Conservation (phyloP, 2,888 invertebrate species). For the Oxycera nigricornis region DNA sequence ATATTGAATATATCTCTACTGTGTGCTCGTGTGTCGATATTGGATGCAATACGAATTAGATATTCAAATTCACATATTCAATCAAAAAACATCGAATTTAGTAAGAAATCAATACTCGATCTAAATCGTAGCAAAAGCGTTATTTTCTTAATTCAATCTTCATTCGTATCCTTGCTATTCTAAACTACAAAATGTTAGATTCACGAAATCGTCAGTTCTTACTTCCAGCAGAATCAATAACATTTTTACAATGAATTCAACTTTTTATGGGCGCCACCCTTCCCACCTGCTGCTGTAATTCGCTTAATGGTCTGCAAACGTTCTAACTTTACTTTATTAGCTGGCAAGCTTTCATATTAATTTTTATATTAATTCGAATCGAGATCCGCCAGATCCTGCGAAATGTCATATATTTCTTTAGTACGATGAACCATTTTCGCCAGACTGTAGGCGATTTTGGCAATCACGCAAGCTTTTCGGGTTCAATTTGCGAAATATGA, state of each 20-base stretch:
- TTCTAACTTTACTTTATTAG: neutral
- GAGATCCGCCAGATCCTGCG: neutral
- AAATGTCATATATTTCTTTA: neutral
- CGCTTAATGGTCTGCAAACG: neutral
- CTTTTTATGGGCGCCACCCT: neutral
- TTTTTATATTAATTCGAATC: neutral
- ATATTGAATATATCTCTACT: too few relatives aligned
- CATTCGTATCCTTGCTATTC: too few relatives aligned
- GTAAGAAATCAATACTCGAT: too few relatives aligned
- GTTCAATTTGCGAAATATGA: too few relatives aligned
- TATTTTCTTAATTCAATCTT: too few relatives aligned
- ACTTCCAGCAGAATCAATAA: neutral
- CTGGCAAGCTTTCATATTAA: slow-evolving; percentile 11
- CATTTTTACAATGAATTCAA: slow-evolving; percentile 4
- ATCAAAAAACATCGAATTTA: too few relatives aligned
- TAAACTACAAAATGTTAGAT: too few relatives aligned
- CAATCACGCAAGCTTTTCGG: neutral
- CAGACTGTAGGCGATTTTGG: neutral
- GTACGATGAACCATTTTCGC: neutral
- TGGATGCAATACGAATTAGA: too few relatives aligned
- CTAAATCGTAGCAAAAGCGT: too few relatives aligned
- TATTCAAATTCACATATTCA: too few relatives aligned
- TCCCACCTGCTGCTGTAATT: neutral
- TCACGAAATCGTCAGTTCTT: neutral
- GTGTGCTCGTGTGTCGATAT: too few relatives aligned